These are phyloP conservation scores for Trichogramma dendrolimi DNA, from an alignment of 2,888 invertebrate species.

Conservation along the genomic window DNA sequence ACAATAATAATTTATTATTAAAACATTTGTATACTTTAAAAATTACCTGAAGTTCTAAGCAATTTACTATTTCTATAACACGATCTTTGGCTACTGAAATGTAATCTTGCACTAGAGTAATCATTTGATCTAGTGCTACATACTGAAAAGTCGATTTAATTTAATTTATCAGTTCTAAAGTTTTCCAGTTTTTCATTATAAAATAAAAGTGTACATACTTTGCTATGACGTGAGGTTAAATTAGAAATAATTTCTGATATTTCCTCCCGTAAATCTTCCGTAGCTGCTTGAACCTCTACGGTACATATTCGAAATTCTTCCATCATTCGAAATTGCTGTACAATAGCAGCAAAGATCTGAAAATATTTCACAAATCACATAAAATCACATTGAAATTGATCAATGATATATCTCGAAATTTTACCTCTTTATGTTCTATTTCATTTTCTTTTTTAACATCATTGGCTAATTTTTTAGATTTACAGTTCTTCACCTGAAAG, in stretches of 20 bases:
- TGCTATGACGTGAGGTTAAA: constrained; percentile 41
- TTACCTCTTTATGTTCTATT: constrained; percentile 30
- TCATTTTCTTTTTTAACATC: constrained; percentile 21
- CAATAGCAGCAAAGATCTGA: constrained; percentile 30
- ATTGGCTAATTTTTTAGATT: constrained; percentile 25
- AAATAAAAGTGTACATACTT: constrained; percentile 32
- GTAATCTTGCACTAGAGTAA: constrained; percentile 38
- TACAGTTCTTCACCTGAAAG: constrained; percentile 16
- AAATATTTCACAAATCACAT: constrained; percentile 6
- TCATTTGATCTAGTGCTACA: constrained; percentile 36
- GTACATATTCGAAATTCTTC: constrained; percentile 47
- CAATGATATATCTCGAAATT: constrained; percentile 1
- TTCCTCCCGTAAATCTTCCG: constrained; percentile 46
- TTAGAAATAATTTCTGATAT: constrained; percentile 38
- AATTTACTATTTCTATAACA: constrained; percentile 37
- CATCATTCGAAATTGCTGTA: constrained; percentile 44
- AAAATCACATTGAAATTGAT: background rate
- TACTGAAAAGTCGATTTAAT: constrained; percentile 36
- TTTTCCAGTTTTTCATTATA: constrained; percentile 6
- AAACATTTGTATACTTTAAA: constrained; percentile 10
- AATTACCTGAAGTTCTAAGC: constrained; percentile 41
- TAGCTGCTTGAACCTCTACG: constrained; percentile 46
- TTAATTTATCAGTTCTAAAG: background rate
- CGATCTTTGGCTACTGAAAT: constrained; percentile 38
- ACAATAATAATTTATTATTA: constrained; percentile 1